Evolutionary conservation across 2,888 invertebrate genomes (phyloP), one percentile per base, ranked within the genome.

Genomic region (Amiota mariae): DNA sequence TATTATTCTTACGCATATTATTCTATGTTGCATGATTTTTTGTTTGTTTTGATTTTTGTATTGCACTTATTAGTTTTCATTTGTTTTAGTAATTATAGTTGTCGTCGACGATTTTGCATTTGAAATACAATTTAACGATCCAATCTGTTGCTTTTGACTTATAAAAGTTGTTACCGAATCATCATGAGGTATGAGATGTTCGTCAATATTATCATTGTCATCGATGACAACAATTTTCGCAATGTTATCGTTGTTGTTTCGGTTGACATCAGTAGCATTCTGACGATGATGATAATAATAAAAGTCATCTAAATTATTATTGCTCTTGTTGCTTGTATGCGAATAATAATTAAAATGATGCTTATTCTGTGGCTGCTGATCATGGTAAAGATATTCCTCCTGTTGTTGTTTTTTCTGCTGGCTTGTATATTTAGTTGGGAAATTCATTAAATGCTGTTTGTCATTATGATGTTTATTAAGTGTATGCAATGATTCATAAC

Each of bases 21-120:
- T 36, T 4, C 36, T 36, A 36, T 36, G 36, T 36, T 36, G 3
- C 36, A 36, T 2, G 2, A 1, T 36, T 36, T 36, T 36, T 36
- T 24, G 24, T 36, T 36, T 36, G 2, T 2, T 36, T 36, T 36
- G 3, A 6, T 36, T 36, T 36, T 36, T 36, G 6, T 36, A 36
- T 77, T 85, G 82, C 82, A 77, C 79, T 76, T 84, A 81, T 84
- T 80, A 84, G 86, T 79, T 79, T 6, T 85, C 80, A 74, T 77
- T 79, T 78, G 79, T 59, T 75, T 71, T 71, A 75, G 64, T 71
- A 72, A 48, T 63, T 36, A n/a, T 59, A 15, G 18, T 49, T 72
- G 24, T 61, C 67, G 54, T 66, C 74, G 64, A 46, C 73, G 71
- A 71, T 71, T 61, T 46, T 74, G 74, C 56, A 72, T 49, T 66